phyloP scores from a whole-genome alignment of 30 jellyfish, hydroid and myxozoan genomes.

The Pseudorhiza aurosa region DNA sequence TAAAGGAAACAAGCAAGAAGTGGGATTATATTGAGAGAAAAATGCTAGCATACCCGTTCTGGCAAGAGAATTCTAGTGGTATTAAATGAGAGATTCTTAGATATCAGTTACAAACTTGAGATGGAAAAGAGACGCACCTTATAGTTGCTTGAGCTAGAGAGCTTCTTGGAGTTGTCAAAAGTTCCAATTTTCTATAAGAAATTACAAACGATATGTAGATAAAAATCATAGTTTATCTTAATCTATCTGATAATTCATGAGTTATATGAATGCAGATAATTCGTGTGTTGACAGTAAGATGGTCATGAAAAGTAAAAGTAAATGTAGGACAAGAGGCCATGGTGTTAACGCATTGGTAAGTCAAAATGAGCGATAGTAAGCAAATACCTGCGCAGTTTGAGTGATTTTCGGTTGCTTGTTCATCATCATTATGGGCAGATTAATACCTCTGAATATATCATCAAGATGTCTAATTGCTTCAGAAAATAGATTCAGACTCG shows the following conservation, averaged over 20 bases:
- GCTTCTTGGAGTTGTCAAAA: constrained; percentile 34
- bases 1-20: too few relatives aligned
- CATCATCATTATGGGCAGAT: constrained; percentile 48
- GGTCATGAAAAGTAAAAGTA: too few relatives aligned
- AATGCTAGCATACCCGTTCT: too few relatives aligned
- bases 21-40: too few relatives aligned
- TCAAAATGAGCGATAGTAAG: too few relatives aligned
- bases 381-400: constrained; percentile 1
- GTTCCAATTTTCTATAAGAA: constrained; percentile 22
- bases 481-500: constrained; percentile 51
- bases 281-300: too few relatives aligned
- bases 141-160: constrained; percentile 5
- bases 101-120: too few relatives aligned
- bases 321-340: too few relatives aligned
- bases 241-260: not conserved
- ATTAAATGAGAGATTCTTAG: too few relatives aligned
- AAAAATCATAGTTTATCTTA: not conserved
- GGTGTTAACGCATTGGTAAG: too few relatives aligned
- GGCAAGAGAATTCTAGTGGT: too few relatives aligned
- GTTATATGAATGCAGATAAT: not conserved
- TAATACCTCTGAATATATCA: constrained; percentile 55
- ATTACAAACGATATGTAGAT: not conserved
- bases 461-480: constrained; percentile 64
- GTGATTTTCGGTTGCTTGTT: constrained; percentile 7
- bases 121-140: too few relatives aligned